Conservation (phyloP, 2,797 vertebrate species). For the Centroberyx gerrardi region DNA sequence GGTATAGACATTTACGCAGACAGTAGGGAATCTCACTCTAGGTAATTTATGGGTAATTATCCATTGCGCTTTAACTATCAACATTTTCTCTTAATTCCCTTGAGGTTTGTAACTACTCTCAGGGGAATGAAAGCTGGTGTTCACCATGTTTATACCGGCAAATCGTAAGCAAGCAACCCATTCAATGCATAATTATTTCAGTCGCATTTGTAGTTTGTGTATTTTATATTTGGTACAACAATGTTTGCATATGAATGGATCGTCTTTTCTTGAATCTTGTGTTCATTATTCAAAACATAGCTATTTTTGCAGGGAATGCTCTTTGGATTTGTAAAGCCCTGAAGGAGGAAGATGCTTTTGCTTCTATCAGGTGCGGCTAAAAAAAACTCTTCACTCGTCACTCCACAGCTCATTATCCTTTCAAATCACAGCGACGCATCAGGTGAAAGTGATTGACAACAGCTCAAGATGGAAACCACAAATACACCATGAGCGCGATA, state of each 20-base stretch:
- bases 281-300: conserved; percentile 61
- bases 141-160: conserved; percentile 49
- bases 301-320: conserved; percentile 37
- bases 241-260: conserved; percentile 61
- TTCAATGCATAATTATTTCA: conserved; percentile 49
- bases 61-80: conserved; percentile 49
- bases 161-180: conserved; percentile 38
- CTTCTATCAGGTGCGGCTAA: conserved; percentile 39
- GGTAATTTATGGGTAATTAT: conserved; percentile 68
- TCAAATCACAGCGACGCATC: conserved; percentile 54
- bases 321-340: conserved; percentile 53
- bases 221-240: conserved; percentile 38
- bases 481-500: conserved; percentile 46
- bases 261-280: conserved; percentile 41
- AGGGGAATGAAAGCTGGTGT: conserved; percentile 45
- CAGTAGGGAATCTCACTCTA: conserved; percentile 22
- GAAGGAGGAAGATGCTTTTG: conserved; percentile 16
- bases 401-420: conserved; percentile 48
- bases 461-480: conserved; percentile 55
- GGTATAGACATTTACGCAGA: conserved; percentile 40
- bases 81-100: conserved; percentile 43
- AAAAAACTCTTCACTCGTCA: conserved; percentile 43
- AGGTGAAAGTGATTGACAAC: conserved; percentile 61
- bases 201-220: conserved; percentile 40
- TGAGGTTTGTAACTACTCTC: conserved; percentile 42